Evolutionary conservation across 2,888 invertebrate genomes (phyloP).

Genomic region (Clivina fossor): DNA sequence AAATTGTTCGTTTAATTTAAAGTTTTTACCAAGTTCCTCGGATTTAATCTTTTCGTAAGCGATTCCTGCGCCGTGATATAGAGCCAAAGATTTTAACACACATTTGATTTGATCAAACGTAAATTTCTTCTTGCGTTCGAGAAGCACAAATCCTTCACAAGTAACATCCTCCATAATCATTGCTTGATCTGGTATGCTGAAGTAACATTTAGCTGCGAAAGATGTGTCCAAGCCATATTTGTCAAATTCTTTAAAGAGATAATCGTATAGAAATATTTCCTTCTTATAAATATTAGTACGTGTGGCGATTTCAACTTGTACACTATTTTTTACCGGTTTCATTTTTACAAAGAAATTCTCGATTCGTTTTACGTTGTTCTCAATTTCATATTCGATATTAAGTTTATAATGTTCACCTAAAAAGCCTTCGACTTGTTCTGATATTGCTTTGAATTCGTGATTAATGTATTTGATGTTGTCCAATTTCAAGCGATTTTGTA

Average conservation of each 20-base stretch:
- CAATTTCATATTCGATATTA: constrained; percentile 35
- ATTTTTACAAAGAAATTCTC: constrained; percentile 17
- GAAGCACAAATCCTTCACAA: constrained; percentile 37
- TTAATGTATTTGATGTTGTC: neutral
- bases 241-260: constrained; percentile 40
- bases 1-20: constrained; percentile 39
- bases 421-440: constrained; percentile 39
- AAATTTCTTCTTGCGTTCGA: constrained; percentile 49
- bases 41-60: constrained; percentile 53
- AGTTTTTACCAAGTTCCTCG: constrained; percentile 36
- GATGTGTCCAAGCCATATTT: constrained; percentile 39
- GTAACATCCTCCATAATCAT: constrained; percentile 46
- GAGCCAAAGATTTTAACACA: constrained; percentile 55
- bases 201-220: constrained; percentile 44
- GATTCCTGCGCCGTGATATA: constrained; percentile 57
- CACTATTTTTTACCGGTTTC: constrained; percentile 7
- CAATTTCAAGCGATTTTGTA: neutral
- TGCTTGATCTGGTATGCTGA: constrained; percentile 42
- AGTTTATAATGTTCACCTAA: constrained; percentile 40
- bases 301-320: neutral
- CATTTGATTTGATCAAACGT: constrained; percentile 55
- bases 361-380: neutral
- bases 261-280: constrained; percentile 45
- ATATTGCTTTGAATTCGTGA: constrained; percentile 29
- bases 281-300: constrained; percentile 44